Conservation (phyloP, 2,113 vertebrate species). For the Haplochromis burtoni region DNA sequence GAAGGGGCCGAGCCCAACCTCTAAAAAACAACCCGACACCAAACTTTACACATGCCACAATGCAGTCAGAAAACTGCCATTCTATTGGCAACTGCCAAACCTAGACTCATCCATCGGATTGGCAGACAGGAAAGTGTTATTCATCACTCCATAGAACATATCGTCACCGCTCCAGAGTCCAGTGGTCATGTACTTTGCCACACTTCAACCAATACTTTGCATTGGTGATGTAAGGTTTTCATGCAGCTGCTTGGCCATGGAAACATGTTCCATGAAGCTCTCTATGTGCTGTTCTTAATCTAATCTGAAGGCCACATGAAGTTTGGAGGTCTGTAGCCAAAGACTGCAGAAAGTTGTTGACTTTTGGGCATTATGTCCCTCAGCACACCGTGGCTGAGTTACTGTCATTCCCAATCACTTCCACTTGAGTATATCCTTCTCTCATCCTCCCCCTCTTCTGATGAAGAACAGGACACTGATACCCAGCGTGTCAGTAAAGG, state of each 20-base stretch:
- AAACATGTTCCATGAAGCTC: neutral
- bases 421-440: neutral
- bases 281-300: neutral
- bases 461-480: no score
- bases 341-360: neutral
- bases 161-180: no score
- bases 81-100: neutral
- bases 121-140: neutral
- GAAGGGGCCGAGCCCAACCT: neutral
- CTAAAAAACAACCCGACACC: neutral
- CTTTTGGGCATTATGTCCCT: neutral
- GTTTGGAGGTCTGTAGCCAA: neutral
- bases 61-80: neutral
- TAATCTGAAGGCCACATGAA: neutral
- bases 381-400: neutral
- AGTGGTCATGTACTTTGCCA: no score
- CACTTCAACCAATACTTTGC: no score
- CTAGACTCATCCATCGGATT: neutral
- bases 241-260: neutral
- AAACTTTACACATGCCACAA: neutral
- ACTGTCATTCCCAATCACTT: neutral
- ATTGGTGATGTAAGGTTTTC: no score
- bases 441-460: no score
- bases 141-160: neutral
- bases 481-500: accelerated